Evolutionary conservation across 2,113 vertebrate genomes (phyloP).

Genomic region (Deroptyus accipitrinus): DNA sequence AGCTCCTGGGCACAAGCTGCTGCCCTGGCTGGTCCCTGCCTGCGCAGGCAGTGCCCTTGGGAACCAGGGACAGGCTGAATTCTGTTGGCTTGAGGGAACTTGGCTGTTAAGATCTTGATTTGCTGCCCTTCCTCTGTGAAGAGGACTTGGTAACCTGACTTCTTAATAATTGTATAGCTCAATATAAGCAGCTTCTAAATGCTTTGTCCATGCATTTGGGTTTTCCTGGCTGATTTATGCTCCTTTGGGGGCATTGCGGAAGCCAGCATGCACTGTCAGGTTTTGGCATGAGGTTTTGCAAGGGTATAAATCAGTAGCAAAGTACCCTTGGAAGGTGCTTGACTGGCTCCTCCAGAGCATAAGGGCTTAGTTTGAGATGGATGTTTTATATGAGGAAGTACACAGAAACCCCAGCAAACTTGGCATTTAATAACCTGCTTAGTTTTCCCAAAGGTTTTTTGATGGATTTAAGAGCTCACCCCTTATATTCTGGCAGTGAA

Average conservation of each 20-base stretch:
- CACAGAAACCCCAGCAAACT: neutral
- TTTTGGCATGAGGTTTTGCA: neutral
- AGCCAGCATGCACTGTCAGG: neutral
- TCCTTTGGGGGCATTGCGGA: neutral
- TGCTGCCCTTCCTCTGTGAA: neutral
- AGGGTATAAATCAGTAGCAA: neutral
- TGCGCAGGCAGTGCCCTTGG: fast-evolving
- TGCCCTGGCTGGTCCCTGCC: neutral
- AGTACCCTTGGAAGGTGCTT: neutral
- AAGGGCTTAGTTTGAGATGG: neutral
- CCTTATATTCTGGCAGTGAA: neutral
- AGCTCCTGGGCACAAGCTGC: neutral
- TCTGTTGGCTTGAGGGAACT: neutral
- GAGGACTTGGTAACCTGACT: no score
- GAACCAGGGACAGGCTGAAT: neutral
- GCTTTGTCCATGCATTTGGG: neutral
- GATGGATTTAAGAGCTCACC: neutral
- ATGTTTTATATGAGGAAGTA: neutral
- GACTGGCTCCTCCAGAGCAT: neutral
- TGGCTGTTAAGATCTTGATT: neutral
- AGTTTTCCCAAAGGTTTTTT: neutral
- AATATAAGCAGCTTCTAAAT: neutral
- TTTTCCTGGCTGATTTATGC: neutral
- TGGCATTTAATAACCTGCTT: neutral
- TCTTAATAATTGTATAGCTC: neutral